Evolutionary conservation across 2,888 invertebrate genomes (phyloP).

Genomic region (Agrochola circellaris): DNA sequence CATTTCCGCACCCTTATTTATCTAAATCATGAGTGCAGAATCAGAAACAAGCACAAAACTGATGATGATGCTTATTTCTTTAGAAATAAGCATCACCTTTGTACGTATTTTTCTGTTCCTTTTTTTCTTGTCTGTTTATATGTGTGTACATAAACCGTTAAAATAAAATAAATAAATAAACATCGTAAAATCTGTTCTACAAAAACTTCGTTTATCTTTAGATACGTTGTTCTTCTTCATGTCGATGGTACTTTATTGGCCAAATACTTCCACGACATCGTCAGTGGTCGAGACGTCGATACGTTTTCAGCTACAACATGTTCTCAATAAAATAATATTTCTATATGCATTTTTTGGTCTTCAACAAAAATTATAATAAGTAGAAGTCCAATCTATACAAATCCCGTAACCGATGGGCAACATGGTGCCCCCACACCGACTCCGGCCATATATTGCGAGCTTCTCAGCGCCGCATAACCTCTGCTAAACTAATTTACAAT

Average conservation of each 20-base stretch:
- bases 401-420: not conserved
- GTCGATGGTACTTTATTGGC: not conserved
- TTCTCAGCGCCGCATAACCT: conserved; percentile 65
- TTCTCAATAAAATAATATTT: not conserved
- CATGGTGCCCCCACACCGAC: conserved; percentile 26
- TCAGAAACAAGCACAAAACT: too few relatives aligned
- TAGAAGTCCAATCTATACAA: not conserved
- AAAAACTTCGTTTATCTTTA: not conserved
- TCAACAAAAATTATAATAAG: not conserved
- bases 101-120: too few relatives aligned
- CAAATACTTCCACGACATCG: too few relatives aligned
- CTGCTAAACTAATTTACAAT: conserved; percentile 74
- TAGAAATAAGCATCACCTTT: too few relatives aligned
- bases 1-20: not conserved
- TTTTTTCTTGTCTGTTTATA: too few relatives aligned
- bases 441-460: conserved; percentile 44
- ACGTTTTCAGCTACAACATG: not conserved
- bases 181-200: not conserved
- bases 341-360: not conserved
- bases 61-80: too few relatives aligned
- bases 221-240: not conserved
- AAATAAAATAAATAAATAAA: too few relatives aligned
- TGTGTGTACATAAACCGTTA: too few relatives aligned
- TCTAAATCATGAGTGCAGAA: not conserved
- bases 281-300: not conserved